Conservation (phyloP, 2,888 invertebrate species). For the Tenthredo amoena region DNA sequence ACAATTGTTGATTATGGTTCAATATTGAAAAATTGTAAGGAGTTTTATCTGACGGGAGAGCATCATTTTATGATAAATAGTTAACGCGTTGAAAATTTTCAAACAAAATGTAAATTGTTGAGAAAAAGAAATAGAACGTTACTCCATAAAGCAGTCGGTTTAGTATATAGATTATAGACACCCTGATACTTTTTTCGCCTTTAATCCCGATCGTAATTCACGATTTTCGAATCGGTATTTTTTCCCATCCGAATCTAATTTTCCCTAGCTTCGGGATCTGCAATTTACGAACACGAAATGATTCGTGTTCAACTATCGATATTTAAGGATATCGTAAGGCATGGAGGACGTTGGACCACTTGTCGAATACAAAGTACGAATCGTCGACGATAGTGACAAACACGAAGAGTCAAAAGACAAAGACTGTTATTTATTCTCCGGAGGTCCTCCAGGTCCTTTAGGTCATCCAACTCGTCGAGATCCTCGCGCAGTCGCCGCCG, state of each 20-base stretch:
- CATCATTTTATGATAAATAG: too few species aligned
- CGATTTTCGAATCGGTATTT: not conserved
- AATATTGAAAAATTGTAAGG: not conserved
- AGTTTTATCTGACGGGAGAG: not conserved
- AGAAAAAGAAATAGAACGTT: not conserved
- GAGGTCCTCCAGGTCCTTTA: slow-evolving; percentile 48
- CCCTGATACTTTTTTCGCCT: not conserved
- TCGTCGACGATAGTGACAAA: not conserved
- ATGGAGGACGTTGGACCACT: not conserved
- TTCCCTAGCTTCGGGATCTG: not conserved
- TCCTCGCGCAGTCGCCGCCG: slow-evolving; percentile 33
- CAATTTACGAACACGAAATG: not conserved
- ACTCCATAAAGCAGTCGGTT: not conserved
- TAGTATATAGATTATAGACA: not conserved
- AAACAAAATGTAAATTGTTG: not conserved
- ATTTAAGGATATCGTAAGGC: slow-evolving; percentile 24
- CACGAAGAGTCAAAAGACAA: slow-evolving; percentile 14
- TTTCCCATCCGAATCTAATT: not conserved
- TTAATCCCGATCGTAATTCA: not conserved
- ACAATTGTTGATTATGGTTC: not conserved
- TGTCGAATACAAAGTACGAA: slow-evolving; percentile 33
- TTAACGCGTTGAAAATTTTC: too few species aligned
- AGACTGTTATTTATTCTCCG: slow-evolving; percentile 49
- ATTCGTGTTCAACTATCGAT: not conserved
- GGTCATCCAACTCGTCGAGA: slow-evolving; percentile 48